Conservation (phyloP, 2,888 invertebrate species). For the Lithosia quadra region DNA sequence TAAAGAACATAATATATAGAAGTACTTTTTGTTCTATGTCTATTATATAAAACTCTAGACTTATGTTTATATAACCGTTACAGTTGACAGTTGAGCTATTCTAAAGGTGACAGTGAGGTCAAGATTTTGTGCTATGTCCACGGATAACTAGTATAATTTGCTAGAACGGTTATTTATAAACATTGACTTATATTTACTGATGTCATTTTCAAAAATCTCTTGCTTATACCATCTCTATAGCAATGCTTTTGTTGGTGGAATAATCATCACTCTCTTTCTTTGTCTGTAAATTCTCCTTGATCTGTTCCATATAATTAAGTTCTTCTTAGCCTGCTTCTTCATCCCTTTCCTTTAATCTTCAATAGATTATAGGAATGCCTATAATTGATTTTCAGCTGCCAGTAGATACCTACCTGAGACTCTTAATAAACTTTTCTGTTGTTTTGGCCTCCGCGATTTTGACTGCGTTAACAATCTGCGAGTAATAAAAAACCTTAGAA, state of each 20-base stretch:
- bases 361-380: background rate
- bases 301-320: background rate
- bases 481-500: background rate
- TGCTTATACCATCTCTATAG: background rate
- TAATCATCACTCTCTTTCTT: background rate
- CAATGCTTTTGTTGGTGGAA: background rate
- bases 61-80: constrained; percentile 9
- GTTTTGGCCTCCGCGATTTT: no score
- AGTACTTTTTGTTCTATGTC: background rate
- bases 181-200: background rate
- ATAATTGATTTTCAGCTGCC: background rate
- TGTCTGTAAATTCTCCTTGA: background rate
- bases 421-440: no score
- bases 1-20: constrained; percentile 17
- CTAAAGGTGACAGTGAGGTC: constrained; percentile 10
- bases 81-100: background rate
- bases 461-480: background rate
- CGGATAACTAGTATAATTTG: background rate
- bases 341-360: background rate
- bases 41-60: constrained; percentile 9
- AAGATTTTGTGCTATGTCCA: background rate
- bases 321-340: background rate
- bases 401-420: no score
- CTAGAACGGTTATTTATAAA: background rate
- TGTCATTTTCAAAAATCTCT: background rate